Conservation (phyloP, 2,888 invertebrate species). For the Chymomyza procnemis region DNA sequence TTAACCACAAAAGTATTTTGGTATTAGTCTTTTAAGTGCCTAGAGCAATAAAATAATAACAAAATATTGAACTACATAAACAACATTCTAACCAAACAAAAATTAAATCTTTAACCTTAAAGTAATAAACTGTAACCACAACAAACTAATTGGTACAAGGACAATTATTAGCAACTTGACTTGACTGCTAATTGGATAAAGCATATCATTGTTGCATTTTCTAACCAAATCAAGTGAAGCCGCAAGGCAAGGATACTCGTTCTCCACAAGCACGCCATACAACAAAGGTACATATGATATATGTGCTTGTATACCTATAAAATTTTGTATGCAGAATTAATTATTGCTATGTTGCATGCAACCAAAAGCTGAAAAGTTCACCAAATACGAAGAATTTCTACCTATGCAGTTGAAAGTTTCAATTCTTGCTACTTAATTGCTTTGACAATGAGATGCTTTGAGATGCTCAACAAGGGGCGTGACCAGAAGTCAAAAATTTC, state of each 20-base stretch:
- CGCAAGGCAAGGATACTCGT: conserved; percentile 36
- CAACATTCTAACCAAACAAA: conserved; percentile 6
- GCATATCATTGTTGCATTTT: conserved; percentile 46
- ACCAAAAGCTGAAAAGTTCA: conserved; percentile 16
- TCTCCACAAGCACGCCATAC: neutral
- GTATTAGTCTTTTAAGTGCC: no score
- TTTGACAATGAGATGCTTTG: neutral
- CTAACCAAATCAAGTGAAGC: conserved; percentile 44
- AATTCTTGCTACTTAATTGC: conserved; percentile 44
- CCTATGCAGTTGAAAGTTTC: conserved; percentile 1
- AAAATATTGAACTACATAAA: no score
- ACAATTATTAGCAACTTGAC: conserved; percentile 12
- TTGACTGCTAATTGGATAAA: conserved; percentile 51
- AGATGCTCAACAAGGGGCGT: neutral
- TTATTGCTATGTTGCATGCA: conserved; percentile 49
- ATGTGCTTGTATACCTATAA: no score
- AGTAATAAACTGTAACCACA: conserved; percentile 12
- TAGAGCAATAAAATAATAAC: no score
- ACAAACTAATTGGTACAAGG: neutral
- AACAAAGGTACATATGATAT: conserved; percentile 2
- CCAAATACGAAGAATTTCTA: conserved; percentile 6
- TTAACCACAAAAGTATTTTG: no score
- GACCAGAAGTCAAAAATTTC: neutral
- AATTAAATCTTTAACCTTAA: conserved; percentile 17
- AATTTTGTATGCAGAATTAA: conserved; percentile 40